These are phyloP conservation scores for Eupleurogrammus muticus DNA, from an alignment of 2,797 vertebrate species.

Conservation along the genomic window DNA sequence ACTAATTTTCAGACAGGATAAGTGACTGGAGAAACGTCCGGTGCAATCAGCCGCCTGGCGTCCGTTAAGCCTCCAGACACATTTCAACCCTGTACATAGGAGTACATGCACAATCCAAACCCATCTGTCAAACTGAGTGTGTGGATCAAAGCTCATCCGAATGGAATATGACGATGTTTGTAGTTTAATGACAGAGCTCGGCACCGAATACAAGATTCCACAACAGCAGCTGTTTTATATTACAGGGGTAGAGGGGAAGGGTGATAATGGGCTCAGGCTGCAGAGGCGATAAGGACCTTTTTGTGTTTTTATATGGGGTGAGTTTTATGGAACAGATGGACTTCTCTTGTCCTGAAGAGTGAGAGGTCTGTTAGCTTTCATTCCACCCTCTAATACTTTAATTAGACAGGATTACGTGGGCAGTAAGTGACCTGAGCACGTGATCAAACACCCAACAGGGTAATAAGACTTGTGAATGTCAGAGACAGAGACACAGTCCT, in stretches of 20 bases:
- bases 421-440: slow-evolving; percentile 61
- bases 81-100: slow-evolving; percentile 43
- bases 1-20: slow-evolving; percentile 8
- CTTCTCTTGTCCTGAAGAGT: slow-evolving; percentile 56
- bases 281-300: slow-evolving; percentile 33
- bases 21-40: slow-evolving; percentile 22
- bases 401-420: slow-evolving; percentile 68
- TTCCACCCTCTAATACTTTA: slow-evolving; percentile 66
- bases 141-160: slow-evolving; percentile 42
- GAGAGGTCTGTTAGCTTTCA: slow-evolving; percentile 71
- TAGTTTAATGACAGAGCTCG: slow-evolving; percentile 43
- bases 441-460: slow-evolving; percentile 61
- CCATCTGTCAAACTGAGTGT: slow-evolving; percentile 20
- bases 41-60: slow-evolving; percentile 7
- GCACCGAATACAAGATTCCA: slow-evolving; percentile 39
- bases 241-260: slow-evolving; percentile 20
- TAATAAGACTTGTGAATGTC: slow-evolving; percentile 31
- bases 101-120: slow-evolving; percentile 4
- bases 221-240: slow-evolving; percentile 60
- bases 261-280: slow-evolving; percentile 54
- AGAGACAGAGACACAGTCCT: slow-evolving; percentile 17
- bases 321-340: slow-evolving; percentile 74
- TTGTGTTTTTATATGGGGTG: slow-evolving; percentile 51
- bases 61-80: slow-evolving; percentile 7
- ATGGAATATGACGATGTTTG: slow-evolving; percentile 39